phyloP scores from a whole-genome alignment of 2,113 vertebrate genomes.

The Litocranius walleri region DNA sequence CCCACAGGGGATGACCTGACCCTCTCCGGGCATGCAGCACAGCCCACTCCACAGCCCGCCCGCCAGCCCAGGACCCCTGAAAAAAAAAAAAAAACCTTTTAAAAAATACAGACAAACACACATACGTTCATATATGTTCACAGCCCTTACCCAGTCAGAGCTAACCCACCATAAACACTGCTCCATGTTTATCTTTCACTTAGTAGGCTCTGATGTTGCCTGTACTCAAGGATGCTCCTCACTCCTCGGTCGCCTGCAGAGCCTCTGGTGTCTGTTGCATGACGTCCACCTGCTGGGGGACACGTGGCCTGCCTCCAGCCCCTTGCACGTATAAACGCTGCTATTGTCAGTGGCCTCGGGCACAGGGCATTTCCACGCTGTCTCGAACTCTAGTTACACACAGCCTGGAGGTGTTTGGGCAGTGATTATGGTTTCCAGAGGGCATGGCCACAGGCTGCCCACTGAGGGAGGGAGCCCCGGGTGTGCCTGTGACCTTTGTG shows the following conservation, averaged over 20 bases:
- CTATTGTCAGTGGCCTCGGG: not conserved
- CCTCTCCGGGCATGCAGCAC: not conserved
- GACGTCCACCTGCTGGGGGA: fast-evolving
- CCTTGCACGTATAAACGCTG: not conserved
- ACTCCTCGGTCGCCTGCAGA: not conserved
- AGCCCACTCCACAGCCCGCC: not conserved
- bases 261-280: not conserved
- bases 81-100: not conserved
- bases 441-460: not conserved
- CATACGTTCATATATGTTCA: not conserved
- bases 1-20: not conserved
- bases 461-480: not conserved
- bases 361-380: not conserved
- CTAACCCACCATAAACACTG: not conserved
- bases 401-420: not conserved
- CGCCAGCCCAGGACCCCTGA: not conserved
- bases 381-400: not conserved
- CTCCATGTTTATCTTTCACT: not conserved
- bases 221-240: fast-evolving
- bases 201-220: fast-evolving
- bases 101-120: not conserved
- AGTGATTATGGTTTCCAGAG: not conserved
- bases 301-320: not conserved
- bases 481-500: not conserved
- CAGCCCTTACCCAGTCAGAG: not conserved